These are phyloP conservation scores for Drosophila conformis DNA, from an alignment of 2,888 invertebrate genomes.

Conservation along the genomic window DNA sequence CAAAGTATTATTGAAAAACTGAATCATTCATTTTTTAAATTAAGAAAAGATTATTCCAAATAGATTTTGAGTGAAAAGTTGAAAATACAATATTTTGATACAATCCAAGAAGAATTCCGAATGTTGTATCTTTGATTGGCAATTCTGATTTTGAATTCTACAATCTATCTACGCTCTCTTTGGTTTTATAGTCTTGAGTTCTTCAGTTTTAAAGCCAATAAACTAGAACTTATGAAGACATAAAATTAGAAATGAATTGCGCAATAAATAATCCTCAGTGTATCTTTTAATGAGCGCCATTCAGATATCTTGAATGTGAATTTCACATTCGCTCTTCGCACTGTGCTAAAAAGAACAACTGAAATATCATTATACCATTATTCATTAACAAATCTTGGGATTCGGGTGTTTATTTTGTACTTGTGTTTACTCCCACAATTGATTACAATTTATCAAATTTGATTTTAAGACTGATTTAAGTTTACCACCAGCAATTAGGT, in stretches of 20 bases:
- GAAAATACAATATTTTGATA: neutral
- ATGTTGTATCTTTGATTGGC: neutral
- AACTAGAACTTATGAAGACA: neutral
- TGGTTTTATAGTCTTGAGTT: neutral
- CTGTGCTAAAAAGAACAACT: neutral
- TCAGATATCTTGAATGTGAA: neutral
- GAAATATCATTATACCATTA: conserved; percentile 1
- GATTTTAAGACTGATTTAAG: conserved; percentile 38
- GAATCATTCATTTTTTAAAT: neutral
- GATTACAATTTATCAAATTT: conserved; percentile 58
- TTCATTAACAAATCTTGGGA: conserved; percentile 16
- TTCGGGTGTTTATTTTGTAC: conserved; percentile 19
- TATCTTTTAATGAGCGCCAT: neutral
- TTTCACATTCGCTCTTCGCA: neutral
- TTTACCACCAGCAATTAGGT: conserved; percentile 43
- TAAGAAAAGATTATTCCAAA: neutral
- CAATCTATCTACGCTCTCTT: neutral
- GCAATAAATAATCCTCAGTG: neutral
- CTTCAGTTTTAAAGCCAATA: too few relatives aligned
- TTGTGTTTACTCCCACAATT: conserved; percentile 40
- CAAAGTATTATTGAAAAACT: neutral
- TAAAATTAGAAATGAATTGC: conserved; percentile 1
- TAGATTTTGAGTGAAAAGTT: neutral
- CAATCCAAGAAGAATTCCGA: neutral
- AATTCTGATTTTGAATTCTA: neutral